phyloP scores from a whole-genome alignment of 2,797 vertebrate species.

The Garrulus glandarius region DNA sequence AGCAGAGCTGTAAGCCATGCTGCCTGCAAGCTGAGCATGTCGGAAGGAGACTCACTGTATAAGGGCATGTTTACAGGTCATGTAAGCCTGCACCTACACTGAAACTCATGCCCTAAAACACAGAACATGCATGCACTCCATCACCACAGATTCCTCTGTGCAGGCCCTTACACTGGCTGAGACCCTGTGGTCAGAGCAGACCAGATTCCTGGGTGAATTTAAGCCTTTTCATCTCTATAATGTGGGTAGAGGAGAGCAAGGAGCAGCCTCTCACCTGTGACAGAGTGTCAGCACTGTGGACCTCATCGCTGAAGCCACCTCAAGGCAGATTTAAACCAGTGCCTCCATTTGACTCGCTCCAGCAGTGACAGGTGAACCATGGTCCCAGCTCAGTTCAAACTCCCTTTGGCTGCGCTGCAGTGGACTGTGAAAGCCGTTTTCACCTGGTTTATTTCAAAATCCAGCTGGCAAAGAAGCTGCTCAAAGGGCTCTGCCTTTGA shows the following conservation, averaged over 20 bases:
- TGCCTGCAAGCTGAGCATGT: background rate
- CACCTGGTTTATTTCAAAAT: background rate
- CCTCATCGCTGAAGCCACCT: background rate
- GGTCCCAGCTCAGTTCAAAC: background rate
- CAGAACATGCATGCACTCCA: background rate
- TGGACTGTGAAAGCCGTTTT: background rate
- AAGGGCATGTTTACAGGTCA: slow-evolving; percentile 58
- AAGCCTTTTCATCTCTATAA: background rate
- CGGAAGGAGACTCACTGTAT: slow-evolving; percentile 3
- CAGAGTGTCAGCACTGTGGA: background rate
- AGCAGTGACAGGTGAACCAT: background rate
- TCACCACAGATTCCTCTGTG: background rate
- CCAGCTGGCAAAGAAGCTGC: background rate
- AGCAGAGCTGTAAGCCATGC: slow-evolving; percentile 24
- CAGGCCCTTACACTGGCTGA: accelerated
- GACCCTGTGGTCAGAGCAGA: background rate
- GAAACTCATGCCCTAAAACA: background rate
- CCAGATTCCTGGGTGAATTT: background rate
- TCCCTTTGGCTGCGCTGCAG: background rate
- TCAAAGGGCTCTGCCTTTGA: background rate
- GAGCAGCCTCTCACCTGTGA: background rate
- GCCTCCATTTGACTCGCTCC: background rate
- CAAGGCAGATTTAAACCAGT: background rate
- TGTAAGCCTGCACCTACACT: background rate
- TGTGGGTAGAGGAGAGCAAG: background rate